Conservation (phyloP, 2,797 vertebrate species). For the Gadopsis marmoratus region DNA sequence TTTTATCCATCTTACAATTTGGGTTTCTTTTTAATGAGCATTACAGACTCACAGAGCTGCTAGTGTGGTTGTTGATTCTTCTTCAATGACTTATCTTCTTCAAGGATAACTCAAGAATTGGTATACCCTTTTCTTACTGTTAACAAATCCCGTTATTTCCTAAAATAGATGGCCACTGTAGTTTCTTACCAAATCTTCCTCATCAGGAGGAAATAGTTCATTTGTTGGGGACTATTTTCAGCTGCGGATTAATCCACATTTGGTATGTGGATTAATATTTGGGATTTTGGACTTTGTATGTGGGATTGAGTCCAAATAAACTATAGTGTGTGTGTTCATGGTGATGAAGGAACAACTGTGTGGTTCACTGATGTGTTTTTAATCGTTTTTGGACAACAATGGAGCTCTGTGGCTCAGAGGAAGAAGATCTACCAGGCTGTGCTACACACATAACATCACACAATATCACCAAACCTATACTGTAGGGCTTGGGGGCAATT, state of each 20-base stretch:
- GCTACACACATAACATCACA: too few relatives aligned
- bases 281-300: not conserved
- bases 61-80: too few relatives aligned
- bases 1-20: not conserved
- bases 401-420: not conserved
- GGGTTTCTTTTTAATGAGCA: not conserved
- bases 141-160: not conserved
- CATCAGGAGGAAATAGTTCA: not conserved
- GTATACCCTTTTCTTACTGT: not conserved
- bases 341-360: not conserved
- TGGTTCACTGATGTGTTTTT: not conserved
- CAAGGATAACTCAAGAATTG: too few relatives aligned
- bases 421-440: too few relatives aligned
- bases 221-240: not conserved
- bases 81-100: too few relatives aligned
- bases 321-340: not conserved
- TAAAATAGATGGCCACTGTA: not conserved
- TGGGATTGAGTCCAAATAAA: not conserved
- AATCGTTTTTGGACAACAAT: not conserved
- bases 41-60: not conserved
- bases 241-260: not conserved
- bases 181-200: not conserved
- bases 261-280: too few relatives aligned
- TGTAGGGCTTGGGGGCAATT: not conserved
- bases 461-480: not conserved